Conservation (phyloP, 2,113 vertebrate genomes). For the Leucopsar rothschildi region DNA sequence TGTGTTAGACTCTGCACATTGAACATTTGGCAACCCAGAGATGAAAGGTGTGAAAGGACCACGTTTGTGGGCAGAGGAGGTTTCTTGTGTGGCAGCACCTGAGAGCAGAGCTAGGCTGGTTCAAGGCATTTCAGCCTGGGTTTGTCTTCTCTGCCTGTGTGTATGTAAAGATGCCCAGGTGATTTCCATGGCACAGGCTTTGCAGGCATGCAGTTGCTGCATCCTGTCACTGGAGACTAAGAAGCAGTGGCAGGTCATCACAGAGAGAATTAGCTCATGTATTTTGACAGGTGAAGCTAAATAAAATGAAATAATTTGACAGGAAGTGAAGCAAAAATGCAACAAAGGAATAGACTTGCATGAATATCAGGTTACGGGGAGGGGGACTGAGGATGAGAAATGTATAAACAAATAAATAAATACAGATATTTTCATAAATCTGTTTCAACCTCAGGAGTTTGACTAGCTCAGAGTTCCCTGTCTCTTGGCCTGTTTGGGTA, state of each 20-base stretch:
- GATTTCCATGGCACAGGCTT: slow-evolving; percentile 21
- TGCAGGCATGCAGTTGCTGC: neutral
- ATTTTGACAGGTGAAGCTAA: slow-evolving; percentile 55
- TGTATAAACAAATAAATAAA: neutral
- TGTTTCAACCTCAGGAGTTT: neutral
- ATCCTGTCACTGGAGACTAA: slow-evolving; percentile 1
- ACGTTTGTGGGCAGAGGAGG: neutral
- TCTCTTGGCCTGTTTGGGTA: neutral
- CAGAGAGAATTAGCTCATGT: slow-evolving; percentile 44
- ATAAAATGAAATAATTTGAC: slow-evolving; percentile 46
- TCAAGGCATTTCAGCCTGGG: neutral
- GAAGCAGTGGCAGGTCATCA: slow-evolving; percentile 40
- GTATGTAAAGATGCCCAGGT: neutral
- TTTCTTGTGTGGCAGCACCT: neutral
- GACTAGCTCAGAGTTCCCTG: neutral
- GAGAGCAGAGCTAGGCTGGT: neutral
- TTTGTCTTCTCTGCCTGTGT: neutral
- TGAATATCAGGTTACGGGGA: neutral
- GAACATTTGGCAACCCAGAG: neutral
- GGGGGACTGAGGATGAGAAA: neutral
- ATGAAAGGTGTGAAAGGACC: neutral
- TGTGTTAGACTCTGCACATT: neutral
- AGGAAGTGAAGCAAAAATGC: slow-evolving; percentile 39
- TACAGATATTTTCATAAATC: neutral
- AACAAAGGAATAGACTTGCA: neutral